Evolutionary conservation across 2,113 vertebrate genomes (phyloP).

Genomic region (Macheiramphus alcinus): DNA sequence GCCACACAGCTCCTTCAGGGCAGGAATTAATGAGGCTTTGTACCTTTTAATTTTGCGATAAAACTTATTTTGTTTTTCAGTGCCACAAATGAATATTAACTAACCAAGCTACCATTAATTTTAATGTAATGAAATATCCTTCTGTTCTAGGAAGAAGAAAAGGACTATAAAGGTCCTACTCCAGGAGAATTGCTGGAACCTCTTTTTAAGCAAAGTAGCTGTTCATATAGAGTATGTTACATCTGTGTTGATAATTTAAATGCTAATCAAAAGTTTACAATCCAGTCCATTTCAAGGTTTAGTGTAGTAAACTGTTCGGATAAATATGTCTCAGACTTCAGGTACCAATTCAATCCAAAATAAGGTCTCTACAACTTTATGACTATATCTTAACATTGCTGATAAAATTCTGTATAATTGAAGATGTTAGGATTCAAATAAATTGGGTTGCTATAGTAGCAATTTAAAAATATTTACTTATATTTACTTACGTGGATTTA

Average conservation of each 20-base stretch:
- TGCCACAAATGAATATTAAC: not conserved
- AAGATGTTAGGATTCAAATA: not conserved
- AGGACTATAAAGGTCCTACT: slow-evolving; percentile 84
- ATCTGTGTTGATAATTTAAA: not conserved
- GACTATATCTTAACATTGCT: not conserved
- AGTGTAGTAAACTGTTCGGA: not conserved
- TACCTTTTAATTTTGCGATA: not conserved
- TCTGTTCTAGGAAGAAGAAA: slow-evolving; percentile 83
- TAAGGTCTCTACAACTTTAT: not conserved
- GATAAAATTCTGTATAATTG: not conserved
- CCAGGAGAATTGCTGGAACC: slow-evolving; percentile 87
- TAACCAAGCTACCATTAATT: not conserved
- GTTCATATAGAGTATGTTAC: slow-evolving; percentile 90
- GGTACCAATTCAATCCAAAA: not conserved
- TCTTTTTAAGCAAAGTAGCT: slow-evolving; percentile 96
- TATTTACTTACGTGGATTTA: not conserved
- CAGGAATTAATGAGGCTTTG: not conserved
- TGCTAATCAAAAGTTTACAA: not conserved
- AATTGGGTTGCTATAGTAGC: not conserved
- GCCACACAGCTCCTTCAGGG: not conserved
- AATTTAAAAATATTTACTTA: not conserved
- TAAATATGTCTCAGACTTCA: not conserved
- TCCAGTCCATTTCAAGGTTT: not conserved
- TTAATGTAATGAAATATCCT: not conserved
- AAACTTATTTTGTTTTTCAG: not conserved